Evolutionary conservation across 2,888 invertebrate species (phyloP).

Genomic region (Gisinianus flammeolus): DNA sequence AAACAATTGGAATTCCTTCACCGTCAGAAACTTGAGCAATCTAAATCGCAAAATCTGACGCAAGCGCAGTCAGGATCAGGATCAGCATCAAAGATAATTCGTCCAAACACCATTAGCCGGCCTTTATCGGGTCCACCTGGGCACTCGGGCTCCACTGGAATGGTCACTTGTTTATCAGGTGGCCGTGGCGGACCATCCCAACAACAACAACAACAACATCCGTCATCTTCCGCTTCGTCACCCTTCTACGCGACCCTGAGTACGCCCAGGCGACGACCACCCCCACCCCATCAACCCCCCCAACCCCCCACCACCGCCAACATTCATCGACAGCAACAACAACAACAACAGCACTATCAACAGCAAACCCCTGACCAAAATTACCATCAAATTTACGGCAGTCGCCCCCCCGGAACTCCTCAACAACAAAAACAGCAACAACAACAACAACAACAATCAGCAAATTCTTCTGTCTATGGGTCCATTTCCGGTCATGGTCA

Average conservation of each 20-base stretch:
- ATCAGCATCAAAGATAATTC: background rate
- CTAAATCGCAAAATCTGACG: background rate
- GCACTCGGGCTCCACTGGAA: too few relatives aligned
- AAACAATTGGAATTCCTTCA: background rate
- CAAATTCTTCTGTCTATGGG: background rate
- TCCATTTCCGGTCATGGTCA: background rate
- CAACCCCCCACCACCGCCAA: background rate
- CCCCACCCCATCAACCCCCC: background rate
- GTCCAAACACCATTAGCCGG: slow-evolving; percentile 6
- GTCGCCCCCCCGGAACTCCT: too few relatives aligned
- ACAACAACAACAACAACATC: slow-evolving; percentile 11
- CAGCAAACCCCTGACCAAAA: slow-evolving; percentile 15
- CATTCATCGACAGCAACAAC: slow-evolving; percentile 37
- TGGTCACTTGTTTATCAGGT: slow-evolving; percentile 22
- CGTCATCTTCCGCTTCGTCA: background rate
- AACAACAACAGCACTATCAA: slow-evolving; percentile 35
- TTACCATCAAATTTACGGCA: slow-evolving; percentile 3
- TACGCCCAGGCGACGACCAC: slow-evolving; percentile 12
- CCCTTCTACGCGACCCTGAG: slow-evolving; percentile 16
- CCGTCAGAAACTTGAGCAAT: background rate
- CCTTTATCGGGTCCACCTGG: slow-evolving; percentile 2
- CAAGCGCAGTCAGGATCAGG: background rate
- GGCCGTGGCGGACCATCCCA: background rate
- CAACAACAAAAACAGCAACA: slow-evolving; percentile 30
- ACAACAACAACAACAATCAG: slow-evolving; percentile 38